Evolutionary conservation across 2,888 invertebrate species (phyloP), one percentile per base, ranked within the genome.

Genomic region (Plutella xylostella): DNA sequence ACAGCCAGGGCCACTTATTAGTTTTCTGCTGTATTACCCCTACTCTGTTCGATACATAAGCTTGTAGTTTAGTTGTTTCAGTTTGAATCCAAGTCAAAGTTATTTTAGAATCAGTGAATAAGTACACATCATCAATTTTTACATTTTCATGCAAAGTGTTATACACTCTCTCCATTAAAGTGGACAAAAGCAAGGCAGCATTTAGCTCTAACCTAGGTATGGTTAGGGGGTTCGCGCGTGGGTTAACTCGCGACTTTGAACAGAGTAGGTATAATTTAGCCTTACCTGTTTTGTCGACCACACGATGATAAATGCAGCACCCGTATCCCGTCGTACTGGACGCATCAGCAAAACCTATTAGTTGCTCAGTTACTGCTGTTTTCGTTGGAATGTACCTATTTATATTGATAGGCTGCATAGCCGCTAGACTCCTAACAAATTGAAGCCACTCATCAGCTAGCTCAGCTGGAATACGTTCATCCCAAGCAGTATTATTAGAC

Each of bases 21-120:
- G 50, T 50, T n/a, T 43, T 25, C 15, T 48, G 17, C 7, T 7
- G 12, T 15, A 55, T 51, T 9, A 35, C 33, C n/a, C 42, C 45
- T 17, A 57, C 52, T 37, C 53, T 51, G 31, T 54, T 54, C 6
- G 50, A 47, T 6, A 52, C 53, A 45, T 55, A 53, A 15, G 49
- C 43, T n/a, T 48, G 43, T 1, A 54, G 38, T 9, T 44, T 51
- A 12, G 15, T 30, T 12, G 41, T 17, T 3, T 52, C 42, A 11
- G 44, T 51, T 9, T 44, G 37, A 2, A 55, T 19, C 55, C 55
- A 55, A 15, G 54, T 48, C 18, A 56, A 38, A n/a, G 49, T 50
- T 15, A 54, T 53, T 44, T 52, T 42, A 3, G 55, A 56, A 25
- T 55, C 56, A 4, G 45, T 45, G 42, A 42, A 53, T 21, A 55